These are phyloP conservation scores for Megathymus violae DNA, from an alignment of 1,140 invertebrate genomes.

Conservation along the genomic window DNA sequence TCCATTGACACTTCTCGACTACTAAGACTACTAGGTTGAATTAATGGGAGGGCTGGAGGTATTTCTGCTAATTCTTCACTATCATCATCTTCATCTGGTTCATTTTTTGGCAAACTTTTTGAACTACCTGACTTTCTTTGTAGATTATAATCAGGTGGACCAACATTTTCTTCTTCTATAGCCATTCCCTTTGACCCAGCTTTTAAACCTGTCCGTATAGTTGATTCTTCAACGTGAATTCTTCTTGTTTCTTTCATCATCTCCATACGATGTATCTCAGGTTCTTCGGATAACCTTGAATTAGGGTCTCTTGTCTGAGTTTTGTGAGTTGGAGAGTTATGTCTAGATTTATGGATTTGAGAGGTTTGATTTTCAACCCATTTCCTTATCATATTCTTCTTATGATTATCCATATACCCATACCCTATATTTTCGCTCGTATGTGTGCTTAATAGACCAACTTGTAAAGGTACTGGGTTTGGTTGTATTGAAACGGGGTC, in stretches of 20 bases:
- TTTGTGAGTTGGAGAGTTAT: slow-evolving; percentile 76
- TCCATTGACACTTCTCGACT: slow-evolving; percentile 91
- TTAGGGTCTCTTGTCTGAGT: slow-evolving; percentile 84
- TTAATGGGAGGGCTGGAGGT: slow-evolving; percentile 89
- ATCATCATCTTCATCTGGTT: slow-evolving; percentile 88
- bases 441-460: slow-evolving; percentile 76
- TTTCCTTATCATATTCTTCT: slow-evolving; percentile 95
- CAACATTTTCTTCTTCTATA: slow-evolving; percentile 81
- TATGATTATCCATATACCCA: slow-evolving; percentile 95
- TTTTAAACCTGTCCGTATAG: slow-evolving; percentile 85
- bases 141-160: slow-evolving; percentile 52
- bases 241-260: slow-evolving; percentile 80
- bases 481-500: slow-evolving; percentile 62
- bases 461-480: slow-evolving; percentile 70
- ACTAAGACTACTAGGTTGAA: slow-evolving; percentile 87
- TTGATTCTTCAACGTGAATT: slow-evolving; percentile 84
- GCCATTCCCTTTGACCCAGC: slow-evolving; percentile 74
- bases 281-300: slow-evolving; percentile 85
- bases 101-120: slow-evolving; percentile 65
- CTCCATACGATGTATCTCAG: slow-evolving; percentile 80
- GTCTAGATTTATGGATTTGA: slow-evolving; percentile 87
- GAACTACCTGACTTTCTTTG: slow-evolving; percentile 49
- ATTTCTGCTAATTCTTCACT: slow-evolving; percentile 89
- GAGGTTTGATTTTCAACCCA: slow-evolving; percentile 96
- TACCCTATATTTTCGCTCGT: slow-evolving; percentile 85